phyloP scores from a whole-genome alignment of 2,888 invertebrate species.

The Fragum fragum region DNA sequence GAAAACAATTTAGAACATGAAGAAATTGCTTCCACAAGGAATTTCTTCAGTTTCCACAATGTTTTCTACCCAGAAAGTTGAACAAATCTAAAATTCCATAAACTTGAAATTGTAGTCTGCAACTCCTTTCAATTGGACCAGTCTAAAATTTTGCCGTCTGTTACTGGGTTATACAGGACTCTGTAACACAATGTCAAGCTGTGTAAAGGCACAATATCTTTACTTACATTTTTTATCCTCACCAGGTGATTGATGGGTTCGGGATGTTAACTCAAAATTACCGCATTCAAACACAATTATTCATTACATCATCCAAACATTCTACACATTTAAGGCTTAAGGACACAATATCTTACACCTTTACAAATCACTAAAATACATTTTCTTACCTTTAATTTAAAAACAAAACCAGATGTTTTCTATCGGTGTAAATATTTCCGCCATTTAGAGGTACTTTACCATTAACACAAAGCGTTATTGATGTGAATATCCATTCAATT shows the following conservation, averaged over 20 bases:
- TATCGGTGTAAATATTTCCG: slow-evolving; percentile 22
- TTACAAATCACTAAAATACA: background rate
- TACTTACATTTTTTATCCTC: background rate
- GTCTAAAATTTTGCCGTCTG: too few relatives aligned
- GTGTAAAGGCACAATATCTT: background rate
- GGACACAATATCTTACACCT: slow-evolving; percentile 1
- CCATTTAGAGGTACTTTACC: slow-evolving; percentile 16
- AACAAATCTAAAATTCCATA: too few relatives aligned
- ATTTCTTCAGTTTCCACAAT: too few relatives aligned
- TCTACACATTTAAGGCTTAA: background rate
- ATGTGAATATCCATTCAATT: slow-evolving; percentile 28
- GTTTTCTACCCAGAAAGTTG: too few relatives aligned
- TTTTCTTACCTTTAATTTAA: slow-evolving; percentile 12
- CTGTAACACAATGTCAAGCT: slow-evolving; percentile 1
- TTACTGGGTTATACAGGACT: too few relatives aligned
- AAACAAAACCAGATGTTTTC: slow-evolving; percentile 23
- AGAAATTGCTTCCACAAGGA: too few relatives aligned
- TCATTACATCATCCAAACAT: background rate
- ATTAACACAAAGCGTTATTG: slow-evolving; percentile 23
- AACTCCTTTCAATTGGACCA: too few relatives aligned
- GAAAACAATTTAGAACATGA: too few relatives aligned
- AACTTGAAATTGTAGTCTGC: too few relatives aligned
- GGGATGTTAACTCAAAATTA: background rate
- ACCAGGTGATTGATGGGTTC: slow-evolving; percentile 4
- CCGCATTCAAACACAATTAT: background rate